These are phyloP conservation scores for Lypha dubia DNA, from an alignment of 2,888 invertebrate species.

Conservation along the genomic window DNA sequence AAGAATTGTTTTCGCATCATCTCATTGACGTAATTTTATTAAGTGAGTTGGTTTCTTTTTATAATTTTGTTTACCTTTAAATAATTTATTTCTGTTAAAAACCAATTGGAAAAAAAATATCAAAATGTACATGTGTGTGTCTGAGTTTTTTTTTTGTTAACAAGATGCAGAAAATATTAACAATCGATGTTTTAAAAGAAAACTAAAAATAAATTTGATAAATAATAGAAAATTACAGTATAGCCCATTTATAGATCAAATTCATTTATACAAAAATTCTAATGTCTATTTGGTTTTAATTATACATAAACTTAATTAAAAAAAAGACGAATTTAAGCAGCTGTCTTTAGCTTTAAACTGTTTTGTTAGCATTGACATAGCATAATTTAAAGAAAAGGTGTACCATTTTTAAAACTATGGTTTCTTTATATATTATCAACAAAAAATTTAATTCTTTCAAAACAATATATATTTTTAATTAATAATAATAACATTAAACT, in stretches of 20 bases:
- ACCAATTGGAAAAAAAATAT: constrained; percentile 5
- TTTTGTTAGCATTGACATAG: too few relatives aligned
- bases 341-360: too few relatives aligned
- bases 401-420: neutral
- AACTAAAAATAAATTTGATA: too few relatives aligned
- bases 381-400: too few relatives aligned
- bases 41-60: constrained; percentile 36
- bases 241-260: too few relatives aligned
- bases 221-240: too few relatives aligned
- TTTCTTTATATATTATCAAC: neutral
- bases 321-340: too few relatives aligned
- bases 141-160: neutral
- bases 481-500: too few relatives aligned
- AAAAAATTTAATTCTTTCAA: neutral
- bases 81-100: constrained; percentile 51
- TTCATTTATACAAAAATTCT: too few relatives aligned
- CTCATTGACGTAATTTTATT: constrained; percentile 59
- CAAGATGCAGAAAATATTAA: neutral
- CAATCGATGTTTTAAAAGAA: neutral
- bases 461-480: too few relatives aligned
- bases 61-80: constrained; percentile 33
- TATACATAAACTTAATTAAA: too few relatives aligned
- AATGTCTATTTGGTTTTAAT: too few relatives aligned
- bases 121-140: neutral
- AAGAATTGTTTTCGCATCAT: neutral